Evolutionary conservation across 2,888 invertebrate species (phyloP), one percentile per base, ranked within the genome.

Genomic region (Acheta domesticus): DNA sequence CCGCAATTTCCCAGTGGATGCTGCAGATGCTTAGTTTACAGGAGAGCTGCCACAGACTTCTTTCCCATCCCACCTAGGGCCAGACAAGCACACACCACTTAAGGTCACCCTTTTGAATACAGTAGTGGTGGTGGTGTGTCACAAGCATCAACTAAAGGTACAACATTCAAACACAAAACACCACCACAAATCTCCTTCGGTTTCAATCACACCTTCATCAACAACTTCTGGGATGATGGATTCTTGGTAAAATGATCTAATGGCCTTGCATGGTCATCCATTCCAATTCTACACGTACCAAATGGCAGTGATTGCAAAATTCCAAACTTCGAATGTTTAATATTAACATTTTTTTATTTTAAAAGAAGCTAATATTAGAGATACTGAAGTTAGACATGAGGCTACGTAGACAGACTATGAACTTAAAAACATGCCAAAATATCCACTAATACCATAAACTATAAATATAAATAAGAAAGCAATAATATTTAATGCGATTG

Each of bases 31-130:
- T 62, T 62, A 62, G 16, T n/a, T n/a, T 19, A 14, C 62, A 62
- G 62, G 16, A 62, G 62, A n/a, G 62, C 62, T 62, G 62, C 62
- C 62, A 62, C 62, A 14, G 62, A 14, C 62, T 62, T n/a, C 16
- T 19, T 19, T 62, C 62, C 62, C 62, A 14, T 62, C 62, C 62
- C 62, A 62, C 62, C 62, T 62, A 62, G 62, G 62, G 62, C 62
- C 62, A 62, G 62, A 62, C 62, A 62, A 62, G 62, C 62, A 62
- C 62, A 62, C 62, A n/a, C 62, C 62, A 62, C 62, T 62, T 62
- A 14, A 62, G 62, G 62, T 62, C 62, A 62, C 62, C 62, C 62
- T 62, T n/a, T 62, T 62, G 62, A 62, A 62, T 62, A n/a, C 16
- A n/a, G n/a, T 62, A 62, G 36, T 36, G 36, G 36, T 36, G 36